phyloP scores from a whole-genome alignment of 1,140 invertebrate species.

The Pinna nobilis region DNA sequence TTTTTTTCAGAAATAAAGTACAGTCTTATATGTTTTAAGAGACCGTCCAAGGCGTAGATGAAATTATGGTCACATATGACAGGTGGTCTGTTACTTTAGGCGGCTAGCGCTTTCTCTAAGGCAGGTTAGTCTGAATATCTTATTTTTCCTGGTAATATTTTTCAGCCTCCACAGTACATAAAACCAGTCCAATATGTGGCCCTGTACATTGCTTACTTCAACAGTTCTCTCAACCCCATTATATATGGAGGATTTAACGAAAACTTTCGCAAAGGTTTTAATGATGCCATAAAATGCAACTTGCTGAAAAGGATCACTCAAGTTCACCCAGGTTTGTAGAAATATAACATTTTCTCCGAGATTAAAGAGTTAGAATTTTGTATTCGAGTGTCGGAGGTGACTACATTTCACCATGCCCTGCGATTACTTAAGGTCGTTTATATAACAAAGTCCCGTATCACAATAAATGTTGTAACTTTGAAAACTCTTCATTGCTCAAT shows the following conservation, averaged over 20 bases:
- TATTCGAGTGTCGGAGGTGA: neutral
- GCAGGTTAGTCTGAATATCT: no score
- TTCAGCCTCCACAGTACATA: constrained; percentile 74
- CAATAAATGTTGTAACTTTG: no score
- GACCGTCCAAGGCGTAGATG: neutral
- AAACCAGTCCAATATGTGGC: constrained; percentile 73
- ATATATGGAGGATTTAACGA: constrained; percentile 77
- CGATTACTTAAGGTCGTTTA: no score
- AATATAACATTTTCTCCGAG: neutral
- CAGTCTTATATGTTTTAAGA: no score
- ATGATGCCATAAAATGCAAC: constrained; percentile 56
- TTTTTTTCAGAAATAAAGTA: neutral
- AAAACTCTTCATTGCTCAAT: no score
- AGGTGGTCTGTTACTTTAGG: neutral
- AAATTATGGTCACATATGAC: no score
- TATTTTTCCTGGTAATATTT: neutral
- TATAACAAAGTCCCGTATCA: no score
- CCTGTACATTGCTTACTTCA: constrained; percentile 76
- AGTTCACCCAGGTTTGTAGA: constrained; percentile 51
- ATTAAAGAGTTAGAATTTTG: neutral
- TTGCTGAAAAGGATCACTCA: constrained; percentile 47
- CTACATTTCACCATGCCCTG: no score
- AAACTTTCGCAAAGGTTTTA: constrained; percentile 71
- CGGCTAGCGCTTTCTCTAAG: no score
- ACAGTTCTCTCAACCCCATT: constrained; percentile 77